Conservation (phyloP, 2,113 vertebrate genomes). For the Propithecus coquereli region DNA sequence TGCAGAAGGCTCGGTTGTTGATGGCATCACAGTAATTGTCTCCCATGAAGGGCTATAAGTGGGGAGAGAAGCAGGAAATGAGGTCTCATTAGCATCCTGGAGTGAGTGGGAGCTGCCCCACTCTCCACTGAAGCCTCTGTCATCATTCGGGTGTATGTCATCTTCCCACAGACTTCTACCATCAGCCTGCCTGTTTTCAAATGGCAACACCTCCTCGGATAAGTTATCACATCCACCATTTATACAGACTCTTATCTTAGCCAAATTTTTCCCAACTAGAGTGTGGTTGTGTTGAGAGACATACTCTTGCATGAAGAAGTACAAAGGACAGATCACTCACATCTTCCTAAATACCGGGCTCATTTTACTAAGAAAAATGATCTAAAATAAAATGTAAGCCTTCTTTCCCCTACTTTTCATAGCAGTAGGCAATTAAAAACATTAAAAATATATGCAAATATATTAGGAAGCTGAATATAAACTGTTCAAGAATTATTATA, state of each 20-base stretch:
- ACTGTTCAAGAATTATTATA: not conserved
- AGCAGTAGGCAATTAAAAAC: not conserved
- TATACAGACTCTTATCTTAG: not conserved
- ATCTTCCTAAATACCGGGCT: not conserved
- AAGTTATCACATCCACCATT: not conserved
- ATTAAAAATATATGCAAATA: not conserved
- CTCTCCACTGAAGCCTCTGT: not conserved
- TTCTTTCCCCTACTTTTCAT: not conserved
- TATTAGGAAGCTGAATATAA: not conserved
- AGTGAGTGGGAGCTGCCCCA: not conserved
- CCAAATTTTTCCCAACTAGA: not conserved
- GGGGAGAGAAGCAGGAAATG: slow-evolving; percentile 25
- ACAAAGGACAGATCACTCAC: not conserved
- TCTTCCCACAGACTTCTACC: not conserved
- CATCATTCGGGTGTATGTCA: not conserved
- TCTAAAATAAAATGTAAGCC: not conserved
- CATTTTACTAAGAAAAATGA: not conserved
- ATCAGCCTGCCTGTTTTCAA: not conserved
- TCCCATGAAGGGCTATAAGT: slow-evolving; percentile 92
- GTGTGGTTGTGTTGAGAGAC: not conserved
- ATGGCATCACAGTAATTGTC: slow-evolving; percentile 98
- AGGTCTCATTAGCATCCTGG: not conserved
- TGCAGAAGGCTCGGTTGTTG: slow-evolving; percentile 99
- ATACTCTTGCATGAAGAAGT: not conserved
- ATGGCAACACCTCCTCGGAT: not conserved